Conservation (phyloP, 2,888 invertebrate species). For the Phalera bucephala region DNA sequence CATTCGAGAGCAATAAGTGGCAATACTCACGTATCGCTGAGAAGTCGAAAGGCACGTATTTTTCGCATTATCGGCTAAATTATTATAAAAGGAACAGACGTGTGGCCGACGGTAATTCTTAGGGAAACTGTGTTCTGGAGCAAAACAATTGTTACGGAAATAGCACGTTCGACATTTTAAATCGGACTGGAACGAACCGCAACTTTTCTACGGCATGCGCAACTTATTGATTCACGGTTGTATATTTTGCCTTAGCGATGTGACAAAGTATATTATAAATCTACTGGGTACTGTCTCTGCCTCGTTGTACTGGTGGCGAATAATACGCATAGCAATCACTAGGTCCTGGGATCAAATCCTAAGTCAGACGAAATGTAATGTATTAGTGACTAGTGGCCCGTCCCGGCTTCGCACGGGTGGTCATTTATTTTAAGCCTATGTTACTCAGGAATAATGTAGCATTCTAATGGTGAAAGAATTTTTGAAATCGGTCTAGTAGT, state of each 20-base stretch:
- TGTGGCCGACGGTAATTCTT: conserved; percentile 60
- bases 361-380: too few relatives aligned
- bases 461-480: too few relatives aligned
- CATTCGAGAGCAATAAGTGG: conserved; percentile 68
- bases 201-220: conserved; percentile 20
- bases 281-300: too few relatives aligned
- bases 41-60: conserved; percentile 73
- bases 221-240: conserved; percentile 2
- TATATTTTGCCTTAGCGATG: neutral
- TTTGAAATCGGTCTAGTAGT: too few relatives aligned
- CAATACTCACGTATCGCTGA: conserved; percentile 69
- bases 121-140: conserved; percentile 43
- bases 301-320: too few relatives aligned
- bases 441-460: too few relatives aligned
- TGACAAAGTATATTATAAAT: too few relatives aligned
- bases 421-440: too few relatives aligned
- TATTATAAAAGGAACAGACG: conserved; percentile 77
- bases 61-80: conserved; percentile 80
- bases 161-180: conserved; percentile 50
- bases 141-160: conserved; percentile 51
- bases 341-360: too few relatives aligned
- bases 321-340: too few relatives aligned
- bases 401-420: too few relatives aligned
- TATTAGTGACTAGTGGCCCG: too few relatives aligned
- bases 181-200: conserved; percentile 21